phyloP scores from a whole-genome alignment of 2,888 invertebrate species.

The Cabera pusaria region DNA sequence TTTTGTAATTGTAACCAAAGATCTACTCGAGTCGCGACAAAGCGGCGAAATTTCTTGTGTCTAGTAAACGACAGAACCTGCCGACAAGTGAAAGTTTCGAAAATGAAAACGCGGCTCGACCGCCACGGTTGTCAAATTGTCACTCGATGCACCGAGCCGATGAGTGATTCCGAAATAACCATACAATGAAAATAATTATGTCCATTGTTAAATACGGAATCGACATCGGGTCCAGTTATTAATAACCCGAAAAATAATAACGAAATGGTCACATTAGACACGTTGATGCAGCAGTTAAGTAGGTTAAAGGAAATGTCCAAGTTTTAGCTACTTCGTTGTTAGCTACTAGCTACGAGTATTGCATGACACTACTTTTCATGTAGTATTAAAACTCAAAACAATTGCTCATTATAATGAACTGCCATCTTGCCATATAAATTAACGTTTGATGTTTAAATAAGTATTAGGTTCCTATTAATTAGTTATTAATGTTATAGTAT shows the following conservation, averaged over 20 bases:
- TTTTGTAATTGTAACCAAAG: constrained; percentile 41
- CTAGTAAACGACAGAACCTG: constrained; percentile 41
- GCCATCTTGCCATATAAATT: constrained; percentile 10
- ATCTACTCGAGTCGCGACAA: constrained; percentile 39
- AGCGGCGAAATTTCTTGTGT: constrained; percentile 49
- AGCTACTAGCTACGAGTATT: too few species aligned
- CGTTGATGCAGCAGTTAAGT: too few species aligned
- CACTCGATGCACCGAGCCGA: constrained; percentile 29
- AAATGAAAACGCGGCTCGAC: constrained; percentile 45
- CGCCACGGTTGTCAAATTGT: constrained; percentile 31
- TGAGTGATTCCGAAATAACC: constrained; percentile 30
- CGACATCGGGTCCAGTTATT: too few species aligned
- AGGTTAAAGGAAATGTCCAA: too few species aligned
- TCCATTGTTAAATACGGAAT: constrained; percentile 32
- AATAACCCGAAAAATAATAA: too few species aligned
- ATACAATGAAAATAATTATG: constrained; percentile 17
- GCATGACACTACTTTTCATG: too few species aligned
- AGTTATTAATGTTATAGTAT: too few species aligned
- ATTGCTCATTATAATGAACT: constrained; percentile 11
- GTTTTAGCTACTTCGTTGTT: too few species aligned
- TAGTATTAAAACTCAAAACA: constrained; percentile 10
- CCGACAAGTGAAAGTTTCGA: constrained; percentile 49
- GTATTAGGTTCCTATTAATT: constrained; percentile 18
- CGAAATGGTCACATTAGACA: too few species aligned
- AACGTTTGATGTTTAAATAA: constrained; percentile 6